Percentiles rank a stretch among this genome's conserved stretches.
phyloP scores from a whole-genome alignment of 2,113 vertebrate genomes.

The Peromyscus californicus region DNA sequence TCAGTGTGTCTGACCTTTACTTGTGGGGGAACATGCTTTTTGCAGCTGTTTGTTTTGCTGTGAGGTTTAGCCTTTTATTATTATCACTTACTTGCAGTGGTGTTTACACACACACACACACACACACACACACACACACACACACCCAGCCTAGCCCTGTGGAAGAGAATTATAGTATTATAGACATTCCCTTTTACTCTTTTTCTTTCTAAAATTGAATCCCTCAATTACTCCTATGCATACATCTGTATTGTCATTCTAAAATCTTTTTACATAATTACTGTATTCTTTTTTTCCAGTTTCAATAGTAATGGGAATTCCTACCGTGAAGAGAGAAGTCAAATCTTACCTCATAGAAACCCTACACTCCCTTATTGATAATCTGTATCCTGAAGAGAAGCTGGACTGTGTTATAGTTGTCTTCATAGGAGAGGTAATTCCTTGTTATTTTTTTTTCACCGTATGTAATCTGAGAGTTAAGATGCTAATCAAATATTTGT shows the following conservation, averaged over 20 bases:
- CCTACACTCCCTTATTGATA: slow-evolving; percentile 97
- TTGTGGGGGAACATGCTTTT: neutral
- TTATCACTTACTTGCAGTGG: neutral
- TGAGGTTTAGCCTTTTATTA: slow-evolving; percentile 40
- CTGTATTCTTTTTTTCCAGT: slow-evolving; percentile 89
- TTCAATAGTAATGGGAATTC: slow-evolving; percentile 99
- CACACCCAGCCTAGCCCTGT: neutral
- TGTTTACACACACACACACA: neutral
- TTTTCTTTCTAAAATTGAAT: slow-evolving; percentile 38
- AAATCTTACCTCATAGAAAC: slow-evolving; percentile 98
- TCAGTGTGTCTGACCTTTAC: slow-evolving; percentile 18
- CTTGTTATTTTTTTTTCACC: slow-evolving; percentile 50
- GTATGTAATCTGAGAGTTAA: neutral
- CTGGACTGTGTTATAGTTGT: slow-evolving; percentile 98
- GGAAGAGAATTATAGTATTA: slow-evolving; percentile 3
- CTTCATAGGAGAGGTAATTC: slow-evolving; percentile 96
- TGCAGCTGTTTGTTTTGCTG: neutral
- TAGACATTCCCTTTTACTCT: neutral
- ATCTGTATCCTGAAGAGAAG: slow-evolving; percentile 96
- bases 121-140: too few species aligned
- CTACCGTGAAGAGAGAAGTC: slow-evolving; percentile 98
- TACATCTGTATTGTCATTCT: slow-evolving; percentile 45
- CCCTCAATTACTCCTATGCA: neutral
- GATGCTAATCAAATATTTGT: slow-evolving; percentile 27
- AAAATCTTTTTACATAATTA: slow-evolving; percentile 60